Evolutionary conservation across 2,113 vertebrate genomes (phyloP).

Genomic region (Sinocyclocheilus grahami): DNA sequence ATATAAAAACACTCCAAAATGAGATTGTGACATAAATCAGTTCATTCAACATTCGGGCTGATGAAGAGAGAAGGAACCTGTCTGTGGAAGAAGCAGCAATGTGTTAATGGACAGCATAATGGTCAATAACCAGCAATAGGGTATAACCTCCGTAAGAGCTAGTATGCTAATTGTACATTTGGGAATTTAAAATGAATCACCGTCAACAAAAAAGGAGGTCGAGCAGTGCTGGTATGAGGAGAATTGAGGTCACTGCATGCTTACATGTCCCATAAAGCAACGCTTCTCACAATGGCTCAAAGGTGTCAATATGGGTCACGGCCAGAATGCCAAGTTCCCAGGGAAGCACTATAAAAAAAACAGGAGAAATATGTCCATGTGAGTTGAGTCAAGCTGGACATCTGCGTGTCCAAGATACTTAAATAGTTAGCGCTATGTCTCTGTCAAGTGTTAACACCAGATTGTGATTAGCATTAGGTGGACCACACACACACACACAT

Average conservation of each 20-base stretch:
- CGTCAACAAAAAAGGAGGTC: constrained; percentile 49
- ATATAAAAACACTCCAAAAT: constrained; percentile 61
- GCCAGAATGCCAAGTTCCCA: constrained; percentile 38
- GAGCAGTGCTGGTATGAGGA: neutral
- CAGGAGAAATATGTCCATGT: constrained; percentile 35
- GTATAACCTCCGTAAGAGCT: constrained; percentile 51
- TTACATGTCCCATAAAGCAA: constrained; percentile 43
- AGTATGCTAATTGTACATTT: constrained; percentile 52
- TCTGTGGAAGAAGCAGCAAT: constrained; percentile 54
- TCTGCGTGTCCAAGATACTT: neutral
- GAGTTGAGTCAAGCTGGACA: neutral
- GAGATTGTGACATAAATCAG: constrained; percentile 62
- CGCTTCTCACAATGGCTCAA: constrained; percentile 38
- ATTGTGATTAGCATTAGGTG: constrained; percentile 11
- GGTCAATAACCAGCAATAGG: constrained; percentile 59
- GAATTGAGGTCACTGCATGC: constrained; percentile 44
- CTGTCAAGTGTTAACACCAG: neutral
- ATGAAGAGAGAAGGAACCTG: constrained; percentile 53
- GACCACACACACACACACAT: constrained; percentile 5
- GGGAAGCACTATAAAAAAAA: constrained; percentile 47
- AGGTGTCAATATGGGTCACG: constrained; percentile 51
- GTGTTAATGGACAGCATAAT: constrained; percentile 67
- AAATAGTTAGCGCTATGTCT: neutral
- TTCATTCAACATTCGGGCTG: constrained; percentile 37
- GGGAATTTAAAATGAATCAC: constrained; percentile 58